Conservation (phyloP, 2,888 invertebrate species). For the Sinelater perroti region DNA sequence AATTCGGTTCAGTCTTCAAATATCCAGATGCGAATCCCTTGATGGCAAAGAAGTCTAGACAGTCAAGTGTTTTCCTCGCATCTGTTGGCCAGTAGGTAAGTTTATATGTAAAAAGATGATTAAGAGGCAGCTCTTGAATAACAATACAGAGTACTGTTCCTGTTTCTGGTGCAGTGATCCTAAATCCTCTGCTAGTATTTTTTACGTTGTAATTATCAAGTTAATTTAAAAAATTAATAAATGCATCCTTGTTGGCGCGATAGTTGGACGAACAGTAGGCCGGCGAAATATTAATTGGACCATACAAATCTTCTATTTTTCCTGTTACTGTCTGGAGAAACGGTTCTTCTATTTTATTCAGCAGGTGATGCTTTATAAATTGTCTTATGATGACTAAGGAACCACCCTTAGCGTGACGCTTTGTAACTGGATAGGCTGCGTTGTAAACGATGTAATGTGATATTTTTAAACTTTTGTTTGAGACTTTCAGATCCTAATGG, state of each 20-base stretch:
- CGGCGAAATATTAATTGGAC: neutral
- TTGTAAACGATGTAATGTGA: too few relatives aligned
- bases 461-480: too few relatives aligned
- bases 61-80: neutral
- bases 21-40: neutral
- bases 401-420: too few relatives aligned
- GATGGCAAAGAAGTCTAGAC: constrained; percentile 14
- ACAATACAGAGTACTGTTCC: constrained; percentile 5
- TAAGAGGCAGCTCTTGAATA: neutral
- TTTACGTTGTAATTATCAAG: constrained; percentile 28
- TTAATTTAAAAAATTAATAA: constrained; percentile 31
- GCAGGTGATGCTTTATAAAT: neutral
- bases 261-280: too few relatives aligned
- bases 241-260: constrained; percentile 36
- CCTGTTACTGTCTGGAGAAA: constrained; percentile 1
- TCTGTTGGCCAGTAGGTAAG: constrained; percentile 9
- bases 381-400: constrained; percentile 13
- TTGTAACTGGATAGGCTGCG: too few relatives aligned
- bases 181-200: constrained; percentile 30
- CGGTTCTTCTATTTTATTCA: constrained; percentile 10
- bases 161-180: constrained; percentile 9
- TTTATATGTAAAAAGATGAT: constrained; percentile 8
- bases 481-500: too few relatives aligned
- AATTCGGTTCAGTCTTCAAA: too few relatives aligned
- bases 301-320: constrained; percentile 5